Conservation (phyloP, 2,113 vertebrate genomes). For the Ramphastos sulfuratus region DNA sequence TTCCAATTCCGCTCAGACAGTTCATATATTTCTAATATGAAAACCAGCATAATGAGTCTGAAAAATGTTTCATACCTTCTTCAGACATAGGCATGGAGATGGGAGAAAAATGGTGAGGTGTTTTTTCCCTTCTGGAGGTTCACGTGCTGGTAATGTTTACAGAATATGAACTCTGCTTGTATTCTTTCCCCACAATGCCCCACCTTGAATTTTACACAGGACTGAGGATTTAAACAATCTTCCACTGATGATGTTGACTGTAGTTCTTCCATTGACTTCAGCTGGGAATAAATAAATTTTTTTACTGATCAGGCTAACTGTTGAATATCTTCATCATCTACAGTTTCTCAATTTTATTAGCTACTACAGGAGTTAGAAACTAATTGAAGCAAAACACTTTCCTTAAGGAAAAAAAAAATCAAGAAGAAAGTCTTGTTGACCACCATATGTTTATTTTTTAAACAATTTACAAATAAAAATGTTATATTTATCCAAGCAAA, state of each 20-base stretch:
- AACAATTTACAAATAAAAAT: slow-evolving; percentile 76
- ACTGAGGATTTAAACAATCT: neutral
- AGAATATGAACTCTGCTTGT: neutral
- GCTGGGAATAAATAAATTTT: neutral
- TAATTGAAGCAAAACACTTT: neutral
- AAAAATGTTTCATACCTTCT: slow-evolving; percentile 6
- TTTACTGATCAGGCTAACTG: neutral
- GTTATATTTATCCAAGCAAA: slow-evolving; percentile 74
- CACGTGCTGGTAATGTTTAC: neutral
- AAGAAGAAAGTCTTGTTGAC: slow-evolving; percentile 61
- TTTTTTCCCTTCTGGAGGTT: neutral
- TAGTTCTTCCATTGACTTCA: neutral
- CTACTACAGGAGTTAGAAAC: neutral
- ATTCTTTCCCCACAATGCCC: neutral
- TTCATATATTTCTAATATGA: neutral
- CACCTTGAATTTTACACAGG: neutral
- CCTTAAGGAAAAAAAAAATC: slow-evolving; percentile 2
- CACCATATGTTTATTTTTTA: slow-evolving; percentile 76
- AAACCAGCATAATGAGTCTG: neutral
- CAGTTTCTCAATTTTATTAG: neutral
- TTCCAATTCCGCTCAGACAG: neutral
- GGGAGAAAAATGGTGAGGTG: neutral
- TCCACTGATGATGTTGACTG: neutral
- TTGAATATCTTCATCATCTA: neutral
- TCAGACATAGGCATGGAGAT: neutral